These are phyloP conservation scores for Bubo blakistoni DNA, from an alignment of 2,113 vertebrate genomes.

Conservation along the genomic window DNA sequence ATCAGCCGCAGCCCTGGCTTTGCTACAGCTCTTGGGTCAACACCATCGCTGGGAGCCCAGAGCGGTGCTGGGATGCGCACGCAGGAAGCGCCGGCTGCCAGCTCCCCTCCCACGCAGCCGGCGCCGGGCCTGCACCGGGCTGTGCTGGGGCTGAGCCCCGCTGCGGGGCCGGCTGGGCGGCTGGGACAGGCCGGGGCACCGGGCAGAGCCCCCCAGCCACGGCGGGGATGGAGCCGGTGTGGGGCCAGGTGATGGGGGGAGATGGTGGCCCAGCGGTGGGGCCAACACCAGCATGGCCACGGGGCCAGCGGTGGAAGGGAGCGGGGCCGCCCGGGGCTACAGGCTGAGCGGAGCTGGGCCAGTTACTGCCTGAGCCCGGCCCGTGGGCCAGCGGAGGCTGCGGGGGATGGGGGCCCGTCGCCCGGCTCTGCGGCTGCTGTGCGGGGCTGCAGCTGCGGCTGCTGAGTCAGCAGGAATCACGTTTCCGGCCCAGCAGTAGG, in stretches of 20 bases:
- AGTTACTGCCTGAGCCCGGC: background rate
- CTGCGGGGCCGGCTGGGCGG: background rate
- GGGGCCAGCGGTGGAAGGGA: background rate
- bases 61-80: background rate
- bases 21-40: background rate
- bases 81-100: slow-evolving; percentile 5
- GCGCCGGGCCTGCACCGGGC: background rate
- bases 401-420: background rate
- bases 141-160: background rate
- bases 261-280: background rate
- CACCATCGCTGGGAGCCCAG: background rate
- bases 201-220: background rate
- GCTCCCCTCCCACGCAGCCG: slow-evolving; percentile 11
- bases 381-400: background rate
- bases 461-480: background rate
- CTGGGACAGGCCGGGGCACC: background rate
- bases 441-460: background rate
- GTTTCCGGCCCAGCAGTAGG: background rate
- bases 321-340: accelerated
- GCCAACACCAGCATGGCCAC: background rate
- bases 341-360: background rate
- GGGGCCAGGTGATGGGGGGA: accelerated
- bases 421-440: accelerated
- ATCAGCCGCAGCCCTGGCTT: background rate
- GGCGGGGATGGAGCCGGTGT: background rate